These are phyloP conservation scores for Falcaria lacertinaria DNA, from an alignment of 2,888 invertebrate genomes.

Conservation along the genomic window DNA sequence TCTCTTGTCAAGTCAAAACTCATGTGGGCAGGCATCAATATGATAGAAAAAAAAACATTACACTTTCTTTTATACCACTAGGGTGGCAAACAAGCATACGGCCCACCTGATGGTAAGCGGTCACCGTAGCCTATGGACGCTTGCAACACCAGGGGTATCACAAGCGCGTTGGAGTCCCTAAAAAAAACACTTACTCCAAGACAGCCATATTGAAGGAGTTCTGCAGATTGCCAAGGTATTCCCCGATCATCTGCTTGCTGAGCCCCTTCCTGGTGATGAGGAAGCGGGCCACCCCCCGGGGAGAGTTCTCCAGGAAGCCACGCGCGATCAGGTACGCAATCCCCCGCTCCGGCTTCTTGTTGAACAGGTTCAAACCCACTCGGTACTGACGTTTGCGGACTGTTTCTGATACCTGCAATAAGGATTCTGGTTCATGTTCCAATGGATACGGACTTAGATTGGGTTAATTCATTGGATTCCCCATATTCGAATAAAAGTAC, in stretches of 20 bases:
- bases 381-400: conserved; percentile 97
- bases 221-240: conserved; percentile 97
- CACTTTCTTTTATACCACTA: too few relatives aligned
- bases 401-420: conserved; percentile 87
- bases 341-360: conserved; percentile 98
- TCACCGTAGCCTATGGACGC: too few relatives aligned
- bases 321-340: conserved; percentile 95
- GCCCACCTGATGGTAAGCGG: too few relatives aligned
- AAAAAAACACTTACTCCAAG: conserved; percentile 85
- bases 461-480: too few relatives aligned
- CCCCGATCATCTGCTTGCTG: conserved; percentile 99
- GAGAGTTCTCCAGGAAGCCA: conserved; percentile 96
- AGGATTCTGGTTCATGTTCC: too few relatives aligned
- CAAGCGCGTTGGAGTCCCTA: background rate
- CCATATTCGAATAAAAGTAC: too few relatives aligned
- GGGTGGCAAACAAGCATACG: too few relatives aligned
- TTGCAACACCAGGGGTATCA: too few relatives aligned
- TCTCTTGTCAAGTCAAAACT: too few relatives aligned
- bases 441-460: too few relatives aligned
- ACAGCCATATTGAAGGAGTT: conserved; percentile 97
- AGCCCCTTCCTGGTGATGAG: conserved; percentile 97
- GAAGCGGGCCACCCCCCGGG: conserved; percentile 96
- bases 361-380: conserved; percentile 98
- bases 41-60: too few relatives aligned
- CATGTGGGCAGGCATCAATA: too few relatives aligned